Evolutionary conservation across 1,140 invertebrate species (phyloP).

Genomic region (Choristoneura fumiferana): DNA sequence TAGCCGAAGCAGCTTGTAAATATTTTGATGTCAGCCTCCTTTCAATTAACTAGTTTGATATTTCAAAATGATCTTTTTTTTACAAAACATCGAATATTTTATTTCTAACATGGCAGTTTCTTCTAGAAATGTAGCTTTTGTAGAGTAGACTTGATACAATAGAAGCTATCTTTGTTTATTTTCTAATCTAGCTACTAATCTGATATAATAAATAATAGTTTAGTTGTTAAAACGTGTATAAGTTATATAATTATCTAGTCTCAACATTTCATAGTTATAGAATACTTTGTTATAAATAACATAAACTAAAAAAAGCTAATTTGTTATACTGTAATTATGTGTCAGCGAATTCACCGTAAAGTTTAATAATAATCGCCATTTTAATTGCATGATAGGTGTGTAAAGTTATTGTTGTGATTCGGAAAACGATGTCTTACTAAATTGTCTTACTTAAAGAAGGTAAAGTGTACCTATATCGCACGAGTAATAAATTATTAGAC

Average conservation of each 20-base stretch:
- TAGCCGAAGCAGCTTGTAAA: conserved; percentile 61
- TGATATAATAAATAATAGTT: conserved; percentile 8
- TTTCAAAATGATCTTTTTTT: conserved; percentile 22
- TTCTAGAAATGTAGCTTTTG: conserved; percentile 5
- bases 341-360: conserved; percentile 30
- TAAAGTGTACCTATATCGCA: conserved; percentile 17
- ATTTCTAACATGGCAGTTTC: background rate
- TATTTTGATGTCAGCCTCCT: conserved; percentile 42
- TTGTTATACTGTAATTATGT: conserved; percentile 41
- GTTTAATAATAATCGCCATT: conserved; percentile 23
- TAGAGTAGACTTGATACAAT: conserved; percentile 9
- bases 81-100: conserved; percentile 3
- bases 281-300: conserved; percentile 19
- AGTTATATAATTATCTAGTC: conserved; percentile 60
- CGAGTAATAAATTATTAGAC: background rate
- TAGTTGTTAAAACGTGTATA: conserved; percentile 13
- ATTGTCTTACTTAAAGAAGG: conserved; percentile 22
- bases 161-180: conserved; percentile 3
- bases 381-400: conserved; percentile 44
- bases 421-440: background rate
- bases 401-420: conserved; percentile 54
- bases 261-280: conserved; percentile 61
- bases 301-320: conserved; percentile 24
- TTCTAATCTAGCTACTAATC: conserved; percentile 17
- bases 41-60: conserved; percentile 26